A percentile compares a stretch with the other conserved stretches of the same genome.
These are phyloP conservation scores for Myotis findleyi DNA, from an alignment of 2,797 vertebrate genomes.

Conservation along the genomic window DNA sequence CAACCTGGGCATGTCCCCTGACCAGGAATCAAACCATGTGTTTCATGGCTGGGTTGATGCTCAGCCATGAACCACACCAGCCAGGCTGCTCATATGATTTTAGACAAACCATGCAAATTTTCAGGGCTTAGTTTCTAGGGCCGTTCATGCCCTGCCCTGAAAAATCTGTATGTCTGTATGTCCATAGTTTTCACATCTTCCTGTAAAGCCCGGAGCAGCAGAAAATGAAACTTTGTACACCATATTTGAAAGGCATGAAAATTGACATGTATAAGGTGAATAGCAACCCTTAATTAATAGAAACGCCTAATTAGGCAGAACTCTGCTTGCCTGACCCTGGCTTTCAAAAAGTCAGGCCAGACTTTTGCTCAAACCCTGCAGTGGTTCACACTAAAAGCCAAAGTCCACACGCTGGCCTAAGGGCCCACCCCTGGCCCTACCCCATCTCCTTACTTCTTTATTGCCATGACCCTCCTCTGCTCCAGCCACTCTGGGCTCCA, in stretches of 20 bases:
- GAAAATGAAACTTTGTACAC: background rate
- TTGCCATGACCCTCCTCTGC: background rate
- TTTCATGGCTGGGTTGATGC: no score
- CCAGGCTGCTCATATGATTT: no score
- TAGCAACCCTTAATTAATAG: background rate
- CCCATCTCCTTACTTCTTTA: background rate
- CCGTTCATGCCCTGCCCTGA: background rate
- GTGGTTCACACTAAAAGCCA: background rate
- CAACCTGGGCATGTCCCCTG: no score
- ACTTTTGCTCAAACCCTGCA: background rate
- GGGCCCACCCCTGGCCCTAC: fast-evolving
- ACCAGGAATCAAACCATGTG: no score
- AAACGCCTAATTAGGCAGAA: background rate
- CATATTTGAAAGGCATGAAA: background rate
- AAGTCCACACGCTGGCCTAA: background rate
- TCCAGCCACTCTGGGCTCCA: background rate
- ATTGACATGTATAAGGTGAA: background rate
- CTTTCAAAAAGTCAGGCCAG: background rate
- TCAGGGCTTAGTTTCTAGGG: background rate
- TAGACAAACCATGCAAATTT: background rate
- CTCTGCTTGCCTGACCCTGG: background rate
- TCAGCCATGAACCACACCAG: no score
- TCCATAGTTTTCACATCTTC: background rate
- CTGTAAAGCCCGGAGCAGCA: background rate
- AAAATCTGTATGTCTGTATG: background rate